Evolutionary conservation across 92 coral and sea anemone species (phyloP).

Genomic region (Muricea muricata): DNA sequence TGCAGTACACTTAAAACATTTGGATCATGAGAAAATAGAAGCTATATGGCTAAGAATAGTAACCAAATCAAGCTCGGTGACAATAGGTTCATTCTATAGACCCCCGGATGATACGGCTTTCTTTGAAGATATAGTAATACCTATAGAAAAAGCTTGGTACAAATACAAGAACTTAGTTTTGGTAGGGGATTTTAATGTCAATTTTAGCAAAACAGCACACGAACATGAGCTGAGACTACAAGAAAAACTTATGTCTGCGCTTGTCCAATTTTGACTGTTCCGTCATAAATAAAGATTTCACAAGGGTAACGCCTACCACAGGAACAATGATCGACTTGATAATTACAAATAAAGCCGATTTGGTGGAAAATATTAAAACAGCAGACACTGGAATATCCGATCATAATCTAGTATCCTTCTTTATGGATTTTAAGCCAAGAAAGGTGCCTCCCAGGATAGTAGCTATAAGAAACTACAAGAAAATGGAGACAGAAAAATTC

Average conservation of each 20-base stretch:
- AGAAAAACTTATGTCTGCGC: background rate
- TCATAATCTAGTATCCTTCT: background rate
- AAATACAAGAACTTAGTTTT: conserved; percentile 48
- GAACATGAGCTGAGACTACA: background rate
- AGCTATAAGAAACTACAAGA: conserved; percentile 41
- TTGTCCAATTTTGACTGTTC: conserved; percentile 1
- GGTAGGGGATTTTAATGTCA: conserved; percentile 60
- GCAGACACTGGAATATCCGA: background rate
- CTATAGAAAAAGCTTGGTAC: no score
- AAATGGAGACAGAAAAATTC: conserved; percentile 54
- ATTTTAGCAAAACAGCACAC: conserved; percentile 23
- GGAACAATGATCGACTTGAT: background rate
- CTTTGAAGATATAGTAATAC: no score
- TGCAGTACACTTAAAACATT: no score
- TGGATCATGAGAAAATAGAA: no score
- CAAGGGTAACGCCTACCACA: background rate
- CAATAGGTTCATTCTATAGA: no score
- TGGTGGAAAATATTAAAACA: background rate
- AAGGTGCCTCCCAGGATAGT: conserved; percentile 62
- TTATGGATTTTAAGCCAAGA: background rate
- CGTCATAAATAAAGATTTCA: background rate
- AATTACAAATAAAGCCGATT: background rate
- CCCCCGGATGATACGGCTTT: no score
- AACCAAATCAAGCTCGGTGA: no score
- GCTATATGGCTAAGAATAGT: no score